These are phyloP conservation scores for Meganola albula DNA, from an alignment of 2,888 invertebrate genomes.

Conservation along the genomic window DNA sequence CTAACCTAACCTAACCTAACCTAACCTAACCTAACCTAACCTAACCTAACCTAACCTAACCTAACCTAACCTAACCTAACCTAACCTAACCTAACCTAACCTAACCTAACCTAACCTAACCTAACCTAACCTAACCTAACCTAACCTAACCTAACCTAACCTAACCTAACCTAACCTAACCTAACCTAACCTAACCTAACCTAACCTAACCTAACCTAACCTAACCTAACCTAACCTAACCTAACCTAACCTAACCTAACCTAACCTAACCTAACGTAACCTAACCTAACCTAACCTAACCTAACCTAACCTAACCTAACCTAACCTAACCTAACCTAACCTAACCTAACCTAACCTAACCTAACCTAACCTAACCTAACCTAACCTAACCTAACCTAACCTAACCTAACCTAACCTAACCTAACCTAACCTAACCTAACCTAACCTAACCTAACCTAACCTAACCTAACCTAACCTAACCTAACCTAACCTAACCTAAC, in stretches of 20 bases:
- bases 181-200: conserved; percentile 24
- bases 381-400: conserved; percentile 14
- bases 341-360: conserved; percentile 14
- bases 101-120: conserved; percentile 10
- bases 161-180: conserved; percentile 27
- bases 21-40: conserved; percentile 20
- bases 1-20: conserved; percentile 20
- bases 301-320: conserved; percentile 14
- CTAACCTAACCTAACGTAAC: conserved; percentile 18
- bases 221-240: conserved; percentile 21
- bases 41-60: conserved; percentile 14
- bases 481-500: conserved; percentile 14
- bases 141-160: conserved; percentile 20
- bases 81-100: conserved; percentile 11
- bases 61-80: conserved; percentile 9
- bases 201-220: conserved; percentile 23
- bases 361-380: conserved; percentile 14
- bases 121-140: conserved; percentile 13
- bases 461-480: conserved; percentile 13
- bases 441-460: conserved; percentile 13
- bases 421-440: conserved; percentile 11
- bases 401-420: conserved; percentile 14
- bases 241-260: conserved; percentile 24
- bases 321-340: conserved; percentile 14
- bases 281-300: conserved; percentile 14